phyloP scores from a whole-genome alignment of 2,113 vertebrate genomes.

The Mola mola region DNA sequence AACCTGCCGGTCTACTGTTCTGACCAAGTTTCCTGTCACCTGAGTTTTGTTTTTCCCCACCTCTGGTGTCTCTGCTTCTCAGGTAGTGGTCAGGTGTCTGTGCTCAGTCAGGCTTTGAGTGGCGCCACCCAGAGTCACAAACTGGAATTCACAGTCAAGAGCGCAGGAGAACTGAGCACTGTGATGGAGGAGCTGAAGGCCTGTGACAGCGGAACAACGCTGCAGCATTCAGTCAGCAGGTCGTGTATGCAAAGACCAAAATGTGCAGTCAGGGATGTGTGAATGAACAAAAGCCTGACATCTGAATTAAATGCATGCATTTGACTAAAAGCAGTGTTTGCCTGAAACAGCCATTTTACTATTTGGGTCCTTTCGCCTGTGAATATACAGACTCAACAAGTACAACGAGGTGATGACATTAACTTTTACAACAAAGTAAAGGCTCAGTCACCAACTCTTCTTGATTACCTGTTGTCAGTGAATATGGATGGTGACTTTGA shows the following conservation, averaged over 20 bases:
- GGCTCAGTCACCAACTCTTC: too few species aligned
- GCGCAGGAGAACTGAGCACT: constrained; percentile 68
- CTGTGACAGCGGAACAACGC: constrained; percentile 63
- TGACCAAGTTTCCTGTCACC: background rate
- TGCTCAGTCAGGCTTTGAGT: constrained; percentile 75
- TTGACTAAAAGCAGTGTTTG: too few species aligned
- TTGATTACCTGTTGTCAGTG: too few species aligned
- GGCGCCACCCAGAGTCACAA: constrained; percentile 78
- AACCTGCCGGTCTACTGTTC: background rate
- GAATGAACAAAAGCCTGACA: too few species aligned
- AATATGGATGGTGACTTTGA: too few species aligned
- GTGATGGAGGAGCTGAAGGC: constrained; percentile 80
- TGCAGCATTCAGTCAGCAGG: constrained; percentile 82
- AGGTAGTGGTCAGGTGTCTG: constrained; percentile 79
- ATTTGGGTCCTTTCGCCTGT: too few species aligned
- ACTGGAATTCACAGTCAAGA: constrained; percentile 83
- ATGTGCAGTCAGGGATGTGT: too few species aligned
- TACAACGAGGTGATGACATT: too few species aligned
- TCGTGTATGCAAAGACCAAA: constrained; percentile 50
- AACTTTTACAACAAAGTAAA: too few species aligned
- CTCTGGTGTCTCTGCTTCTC: constrained; percentile 28
- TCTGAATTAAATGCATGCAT: too few species aligned
- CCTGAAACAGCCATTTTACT: too few species aligned
- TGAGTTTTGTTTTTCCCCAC: constrained; percentile 11
- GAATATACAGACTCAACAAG: too few species aligned